A percentile compares a stretch with the other conserved stretches of the same genome.
Evolutionary conservation across 2,888 invertebrate species (phyloP).

Genomic region (Brachypterus glaber): DNA sequence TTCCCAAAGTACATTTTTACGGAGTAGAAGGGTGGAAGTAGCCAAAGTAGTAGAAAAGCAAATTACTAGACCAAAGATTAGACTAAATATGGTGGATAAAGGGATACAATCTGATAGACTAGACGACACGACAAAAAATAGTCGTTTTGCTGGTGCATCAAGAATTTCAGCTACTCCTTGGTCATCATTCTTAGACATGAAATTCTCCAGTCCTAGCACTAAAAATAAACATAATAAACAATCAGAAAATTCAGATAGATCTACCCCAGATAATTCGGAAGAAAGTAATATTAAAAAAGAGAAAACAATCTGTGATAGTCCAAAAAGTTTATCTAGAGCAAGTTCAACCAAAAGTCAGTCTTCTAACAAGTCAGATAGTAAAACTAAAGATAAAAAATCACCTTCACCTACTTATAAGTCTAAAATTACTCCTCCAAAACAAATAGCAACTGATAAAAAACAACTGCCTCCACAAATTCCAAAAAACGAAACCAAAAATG

Average conservation of each 20-base stretch:
- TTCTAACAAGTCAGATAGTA: slow-evolving; percentile 24
- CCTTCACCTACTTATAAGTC: slow-evolving; percentile 24
- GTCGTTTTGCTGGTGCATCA: slow-evolving; percentile 54
- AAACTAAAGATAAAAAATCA: slow-evolving; percentile 27
- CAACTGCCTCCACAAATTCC: slow-evolving; percentile 42
- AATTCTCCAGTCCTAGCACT: slow-evolving; percentile 39
- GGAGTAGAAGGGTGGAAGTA: slow-evolving; percentile 61
- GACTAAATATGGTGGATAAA: slow-evolving; percentile 52
- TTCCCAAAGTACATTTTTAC: slow-evolving; percentile 44
- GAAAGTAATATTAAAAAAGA: slow-evolving; percentile 38
- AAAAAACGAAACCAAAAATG: slow-evolving; percentile 35
- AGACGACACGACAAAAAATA: slow-evolving; percentile 58
- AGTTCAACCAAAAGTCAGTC: slow-evolving; percentile 40
- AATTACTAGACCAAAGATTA: slow-evolving; percentile 49
- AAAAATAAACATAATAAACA: slow-evolving; percentile 36
- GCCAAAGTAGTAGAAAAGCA: slow-evolving; percentile 64
- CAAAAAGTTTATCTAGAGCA: slow-evolving; percentile 38
- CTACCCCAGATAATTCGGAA: slow-evolving; percentile 9
- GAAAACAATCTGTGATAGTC: slow-evolving; percentile 32
- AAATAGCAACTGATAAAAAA: slow-evolving; percentile 26
- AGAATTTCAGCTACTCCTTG: slow-evolving; percentile 49
- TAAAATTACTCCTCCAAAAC: slow-evolving; percentile 28
- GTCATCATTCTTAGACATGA: slow-evolving; percentile 51
- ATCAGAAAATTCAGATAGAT: slow-evolving; percentile 16
- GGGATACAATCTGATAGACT: slow-evolving; percentile 64